phyloP scores from a whole-genome alignment of 2,888 invertebrate genomes.

The Nycteola revayana region DNA sequence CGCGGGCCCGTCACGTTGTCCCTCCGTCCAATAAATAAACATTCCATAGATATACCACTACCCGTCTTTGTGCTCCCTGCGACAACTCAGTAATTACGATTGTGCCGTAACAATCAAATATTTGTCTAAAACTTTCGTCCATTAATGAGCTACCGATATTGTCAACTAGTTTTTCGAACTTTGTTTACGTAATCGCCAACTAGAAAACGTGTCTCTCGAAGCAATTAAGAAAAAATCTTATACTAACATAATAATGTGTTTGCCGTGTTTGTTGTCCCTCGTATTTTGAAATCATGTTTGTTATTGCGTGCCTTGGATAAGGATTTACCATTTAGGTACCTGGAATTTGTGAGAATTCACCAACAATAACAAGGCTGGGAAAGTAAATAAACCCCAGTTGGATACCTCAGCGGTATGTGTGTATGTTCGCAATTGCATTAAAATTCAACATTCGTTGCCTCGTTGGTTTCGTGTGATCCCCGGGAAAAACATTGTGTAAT shows the following conservation, averaged over 20 bases:
- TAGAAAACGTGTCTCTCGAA: conserved; percentile 54
- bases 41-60: conserved; percentile 67
- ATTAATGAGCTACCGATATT: conserved; percentile 78
- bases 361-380: conserved; percentile 67
- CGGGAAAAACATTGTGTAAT: no score
- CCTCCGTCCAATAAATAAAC: conserved; percentile 50
- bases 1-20: conserved; percentile 40
- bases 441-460: no score
- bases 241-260: conserved; percentile 55
- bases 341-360: conserved; percentile 63
- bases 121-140: conserved; percentile 75
- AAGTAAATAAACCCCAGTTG: conserved; percentile 51
- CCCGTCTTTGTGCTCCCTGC: conserved; percentile 66
- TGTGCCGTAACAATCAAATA: conserved; percentile 69
- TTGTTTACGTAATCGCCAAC: conserved; percentile 61
- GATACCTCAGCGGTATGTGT: conserved; percentile 16
- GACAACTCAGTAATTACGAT: conserved; percentile 67
- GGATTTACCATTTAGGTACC: no score
- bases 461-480: no score
- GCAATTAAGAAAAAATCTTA: conserved; percentile 56
- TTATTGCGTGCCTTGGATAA: conserved; percentile 50
- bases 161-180: conserved; percentile 53
- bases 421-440: conserved; percentile 44
- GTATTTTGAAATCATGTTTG: conserved; percentile 62
- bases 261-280: conserved; percentile 51